phyloP scores from a whole-genome alignment of 2,888 invertebrate species.

The Mesorhabditis spiculigera region DNA sequence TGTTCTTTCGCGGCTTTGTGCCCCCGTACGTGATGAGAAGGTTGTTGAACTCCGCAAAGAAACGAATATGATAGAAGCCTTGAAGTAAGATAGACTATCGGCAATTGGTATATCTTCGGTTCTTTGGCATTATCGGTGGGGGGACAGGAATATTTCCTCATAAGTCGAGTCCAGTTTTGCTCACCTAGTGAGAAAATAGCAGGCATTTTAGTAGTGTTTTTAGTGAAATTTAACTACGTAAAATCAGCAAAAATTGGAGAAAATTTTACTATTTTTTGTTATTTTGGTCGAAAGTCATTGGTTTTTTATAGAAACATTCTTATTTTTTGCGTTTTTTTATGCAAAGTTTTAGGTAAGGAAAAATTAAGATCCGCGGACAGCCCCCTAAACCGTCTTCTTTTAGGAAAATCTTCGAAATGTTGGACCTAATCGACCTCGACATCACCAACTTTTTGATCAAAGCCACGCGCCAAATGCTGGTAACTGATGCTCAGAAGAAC shows the following conservation, averaged over 20 bases:
- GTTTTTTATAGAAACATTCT: too few relatives aligned
- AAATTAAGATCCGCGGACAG: too few relatives aligned
- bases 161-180: not conserved
- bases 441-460: conserved; percentile 3
- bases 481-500: not conserved
- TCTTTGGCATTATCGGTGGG: not conserved
- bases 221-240: too few relatives aligned
- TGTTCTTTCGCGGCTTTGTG: not conserved
- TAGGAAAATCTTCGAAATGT: not conserved
- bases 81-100: not conserved
- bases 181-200: too few relatives aligned
- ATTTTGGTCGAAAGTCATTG: too few relatives aligned
- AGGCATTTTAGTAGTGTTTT: too few relatives aligned
- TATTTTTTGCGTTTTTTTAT: too few relatives aligned
- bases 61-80: not conserved
- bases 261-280: too few relatives aligned
- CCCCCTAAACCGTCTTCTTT: not conserved
- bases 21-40: not conserved
- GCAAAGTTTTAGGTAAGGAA: too few relatives aligned
- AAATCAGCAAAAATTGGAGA: too few relatives aligned
- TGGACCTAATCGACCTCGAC: not conserved
- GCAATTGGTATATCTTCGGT: too few relatives aligned
- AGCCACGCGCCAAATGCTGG: not conserved
- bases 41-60: not conserved
- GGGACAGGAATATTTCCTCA: not conserved